Percentiles rank a stretch among this genome's conserved stretches.
Conservation (phyloP, 2,797 vertebrate species). For the Oreochromis mossambicus region DNA sequence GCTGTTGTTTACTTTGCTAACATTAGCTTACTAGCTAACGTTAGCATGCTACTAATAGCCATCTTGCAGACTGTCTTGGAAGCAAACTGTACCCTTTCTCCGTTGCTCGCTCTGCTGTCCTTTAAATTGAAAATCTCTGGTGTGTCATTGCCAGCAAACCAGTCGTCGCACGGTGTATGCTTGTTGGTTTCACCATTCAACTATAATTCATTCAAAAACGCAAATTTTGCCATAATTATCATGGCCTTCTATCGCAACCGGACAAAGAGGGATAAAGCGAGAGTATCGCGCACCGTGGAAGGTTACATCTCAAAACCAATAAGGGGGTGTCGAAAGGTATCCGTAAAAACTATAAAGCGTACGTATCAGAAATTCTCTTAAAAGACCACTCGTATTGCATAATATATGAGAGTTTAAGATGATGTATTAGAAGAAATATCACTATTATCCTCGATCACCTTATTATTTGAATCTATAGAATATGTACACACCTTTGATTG, state of each 20-base stretch:
- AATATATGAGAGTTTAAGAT: accelerated
- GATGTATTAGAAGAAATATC: background rate
- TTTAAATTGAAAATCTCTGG: slow-evolving; percentile 72
- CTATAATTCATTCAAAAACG: slow-evolving; percentile 81
- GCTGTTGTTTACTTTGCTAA: slow-evolving; percentile 71
- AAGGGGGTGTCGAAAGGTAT: slow-evolving; percentile 42
- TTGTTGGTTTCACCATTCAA: slow-evolving; percentile 75
- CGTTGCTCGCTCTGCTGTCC: slow-evolving; percentile 74
- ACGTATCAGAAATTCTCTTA: accelerated
- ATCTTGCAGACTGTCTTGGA: slow-evolving; percentile 74
- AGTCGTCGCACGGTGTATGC: slow-evolving; percentile 70
- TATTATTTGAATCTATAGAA: background rate
- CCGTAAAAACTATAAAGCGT: background rate
- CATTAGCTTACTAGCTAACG: slow-evolving; percentile 69
- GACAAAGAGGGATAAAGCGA: slow-evolving; percentile 83
- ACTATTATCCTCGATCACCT: accelerated
- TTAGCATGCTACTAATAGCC: slow-evolving; percentile 73
- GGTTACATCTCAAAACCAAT: slow-evolving; percentile 43
- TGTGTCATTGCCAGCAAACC: slow-evolving; percentile 76
- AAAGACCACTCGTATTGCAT: accelerated
- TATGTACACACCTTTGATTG: background rate
- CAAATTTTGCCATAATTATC: slow-evolving; percentile 79
- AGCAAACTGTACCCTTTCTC: slow-evolving; percentile 79
- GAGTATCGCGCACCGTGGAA: slow-evolving; percentile 57
- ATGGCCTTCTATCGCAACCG: slow-evolving; percentile 79